Conservation (phyloP, 2,888 invertebrate species). For the Lepeophtheirus nordmannii region DNA sequence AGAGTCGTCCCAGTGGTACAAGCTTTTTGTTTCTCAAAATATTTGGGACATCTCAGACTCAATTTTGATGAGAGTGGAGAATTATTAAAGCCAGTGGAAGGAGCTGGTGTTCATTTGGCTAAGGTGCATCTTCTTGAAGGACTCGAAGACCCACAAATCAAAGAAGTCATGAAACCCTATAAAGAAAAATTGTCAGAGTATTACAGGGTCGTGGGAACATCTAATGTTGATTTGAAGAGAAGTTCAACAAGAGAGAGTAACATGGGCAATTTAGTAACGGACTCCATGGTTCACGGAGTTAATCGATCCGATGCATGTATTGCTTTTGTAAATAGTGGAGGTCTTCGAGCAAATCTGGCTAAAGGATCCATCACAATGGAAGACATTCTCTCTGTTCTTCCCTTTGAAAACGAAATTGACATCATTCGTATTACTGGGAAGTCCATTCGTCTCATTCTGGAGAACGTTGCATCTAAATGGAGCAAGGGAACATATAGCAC, state of each 20-base stretch:
- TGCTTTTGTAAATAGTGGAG: slow-evolving; percentile 22
- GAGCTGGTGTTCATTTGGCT: slow-evolving; percentile 11
- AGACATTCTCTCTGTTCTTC: slow-evolving; percentile 19
- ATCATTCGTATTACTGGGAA: background rate
- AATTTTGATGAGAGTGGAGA: slow-evolving; percentile 14
- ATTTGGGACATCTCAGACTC: slow-evolving; percentile 16
- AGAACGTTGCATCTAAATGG: slow-evolving; percentile 26
- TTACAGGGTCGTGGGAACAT: background rate
- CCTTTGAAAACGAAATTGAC: slow-evolving; percentile 22
- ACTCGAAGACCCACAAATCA: background rate
- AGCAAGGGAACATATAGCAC: slow-evolving; percentile 34
- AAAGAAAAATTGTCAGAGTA: background rate
- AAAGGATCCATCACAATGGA: slow-evolving; percentile 20
- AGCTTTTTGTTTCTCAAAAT: slow-evolving; percentile 19
- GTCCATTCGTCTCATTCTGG: slow-evolving; percentile 7
- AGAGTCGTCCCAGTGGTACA: slow-evolving; percentile 23
- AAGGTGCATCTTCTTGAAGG: slow-evolving; percentile 11
- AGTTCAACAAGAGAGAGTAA: background rate
- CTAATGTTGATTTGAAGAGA: slow-evolving; percentile 7
- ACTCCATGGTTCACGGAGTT: slow-evolving; percentile 31
- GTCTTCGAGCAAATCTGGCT: slow-evolving; percentile 10
- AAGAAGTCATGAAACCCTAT: background rate
- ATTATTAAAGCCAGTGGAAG: background rate
- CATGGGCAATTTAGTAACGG: slow-evolving; percentile 18
- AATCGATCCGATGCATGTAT: background rate